Evolutionary conservation across 2,888 invertebrate genomes (phyloP).

Genomic region (Morinoia aosen): DNA sequence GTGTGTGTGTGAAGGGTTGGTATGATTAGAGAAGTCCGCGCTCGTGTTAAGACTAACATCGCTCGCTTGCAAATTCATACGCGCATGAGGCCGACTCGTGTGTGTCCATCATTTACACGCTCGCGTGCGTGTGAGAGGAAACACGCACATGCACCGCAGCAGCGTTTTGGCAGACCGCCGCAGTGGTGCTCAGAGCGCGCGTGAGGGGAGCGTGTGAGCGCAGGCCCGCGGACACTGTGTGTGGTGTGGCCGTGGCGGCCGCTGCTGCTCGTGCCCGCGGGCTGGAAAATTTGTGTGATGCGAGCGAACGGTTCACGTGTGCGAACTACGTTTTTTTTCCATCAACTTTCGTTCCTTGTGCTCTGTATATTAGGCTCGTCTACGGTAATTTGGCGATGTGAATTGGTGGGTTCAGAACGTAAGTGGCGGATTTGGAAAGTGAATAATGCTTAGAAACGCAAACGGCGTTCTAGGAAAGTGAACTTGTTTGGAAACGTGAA

Average conservation of each 20-base stretch:
- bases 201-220: background rate
- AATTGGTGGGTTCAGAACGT: background rate
- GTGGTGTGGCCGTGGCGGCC: background rate
- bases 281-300: background rate
- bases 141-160: conserved; percentile 1
- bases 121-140: background rate
- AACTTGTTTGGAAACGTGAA: too few relatives aligned
- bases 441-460: too few relatives aligned
- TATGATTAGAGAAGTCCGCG: background rate
- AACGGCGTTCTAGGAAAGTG: too few relatives aligned
- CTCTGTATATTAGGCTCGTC: background rate
- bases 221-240: background rate
- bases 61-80: background rate
- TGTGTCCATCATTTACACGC: background rate
- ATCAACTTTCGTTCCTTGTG: background rate
- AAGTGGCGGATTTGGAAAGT: background rate
- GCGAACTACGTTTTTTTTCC: background rate
- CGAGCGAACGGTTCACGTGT: background rate
- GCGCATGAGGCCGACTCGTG: background rate
- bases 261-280: background rate
- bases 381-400: background rate
- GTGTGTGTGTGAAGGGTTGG: background rate
- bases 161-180: background rate
- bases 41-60: background rate
- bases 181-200: background rate